Base-by-base conservation (phyloP, 2,797 vertebrate species). In the Ptychobarbus kaznakovi region DNA sequence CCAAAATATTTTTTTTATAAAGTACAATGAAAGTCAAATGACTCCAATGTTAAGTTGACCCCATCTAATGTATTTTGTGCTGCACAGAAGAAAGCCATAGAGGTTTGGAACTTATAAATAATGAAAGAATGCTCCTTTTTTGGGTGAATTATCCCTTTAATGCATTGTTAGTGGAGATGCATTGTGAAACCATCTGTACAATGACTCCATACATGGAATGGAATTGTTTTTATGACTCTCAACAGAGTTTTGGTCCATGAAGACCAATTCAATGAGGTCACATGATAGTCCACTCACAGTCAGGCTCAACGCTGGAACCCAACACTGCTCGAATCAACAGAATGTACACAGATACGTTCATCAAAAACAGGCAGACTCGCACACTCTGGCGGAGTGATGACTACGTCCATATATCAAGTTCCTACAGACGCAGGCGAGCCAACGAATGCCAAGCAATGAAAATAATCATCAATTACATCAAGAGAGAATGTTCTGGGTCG, bases 271-370 rank as follows among this genome's bases (percentile, higher is more conserved):
- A 58, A 42, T 38, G 63, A 73, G 73, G 61, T 87, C 83, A 73
- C 38, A 8, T 44, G 44, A 78, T 53, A 82, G 72, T 44, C 75
- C 46, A 63, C 46, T 75, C 72, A 80, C 12, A 81, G 65, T 72
- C 72, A 76, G 61, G 51, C 78, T 87, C 65, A 84, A 72, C 65
- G 46, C 72, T 81, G 79, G 69, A 87, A 87, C 83, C 72, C 51
- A 49, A 76, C 7, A 84, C 78, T 68, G 65, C 80, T 69, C 38
- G 12, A 82, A 82, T 82, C 68, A 80, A 80, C 56, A 35, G 28
- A 82, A 49, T 28, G 15, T 42, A 69, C 78, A 81, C 74, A 58
- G 69, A 49, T 53, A n/a, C 40, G 4, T 32, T 69, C 46, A 81
- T 35, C 18, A 22, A 61, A 73, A 49, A 51, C 75, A 87, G n/a